Evolutionary conservation across 2,797 vertebrate genomes (phyloP), one percentile per base, ranked within the genome.

Genomic region (Adelosebastes latens): DNA sequence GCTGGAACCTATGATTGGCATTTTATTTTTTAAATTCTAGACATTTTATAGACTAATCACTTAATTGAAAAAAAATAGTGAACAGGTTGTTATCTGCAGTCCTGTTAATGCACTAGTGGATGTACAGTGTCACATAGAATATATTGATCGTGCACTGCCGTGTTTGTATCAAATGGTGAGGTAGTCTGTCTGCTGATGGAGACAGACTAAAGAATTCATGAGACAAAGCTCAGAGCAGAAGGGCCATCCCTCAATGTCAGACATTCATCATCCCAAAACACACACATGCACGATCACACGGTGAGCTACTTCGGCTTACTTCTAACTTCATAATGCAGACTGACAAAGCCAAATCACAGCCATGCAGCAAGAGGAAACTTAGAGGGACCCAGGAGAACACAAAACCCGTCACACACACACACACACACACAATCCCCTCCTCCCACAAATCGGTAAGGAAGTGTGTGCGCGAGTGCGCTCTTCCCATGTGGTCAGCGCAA

Each of bases 181-280:
- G 46, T 72, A 46, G 56, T 83, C 83, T 72, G 81, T 83, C 78
- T 81, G 76, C 76, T 72, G 85, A 79, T 39, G 68, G 60, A 86
- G 72, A 80, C 63, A 27, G 31, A 39, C 81, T 90, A 72, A 92
- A 92, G 81, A 90, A 92, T 93, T 91, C 80, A 90, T 90, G 87
- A 89, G 80, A 85, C 81, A 83, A 84, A 88, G 78, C 89, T 89
- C 86, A 73, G 79, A 88, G 87, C 81, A 86, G 87, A 88, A 87
- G 80, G 77, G 66, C 84, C 81, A 87, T 93, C 76, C 39, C 84
- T 93, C 93, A 90, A 22, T 84, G 88, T 93, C 89, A 93, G 81
- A 74, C 72, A 90, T 72, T 85, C 84, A 83, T 89, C 81, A 87
- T 67, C 49, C 12, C 2, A 87, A 70, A 86, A 63, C 49, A 74